A percentile compares a stretch with the other conserved stretches of the same genome.
Conservation (phyloP, 2,113 vertebrate genomes). For the Echinops telfairi region DNA sequence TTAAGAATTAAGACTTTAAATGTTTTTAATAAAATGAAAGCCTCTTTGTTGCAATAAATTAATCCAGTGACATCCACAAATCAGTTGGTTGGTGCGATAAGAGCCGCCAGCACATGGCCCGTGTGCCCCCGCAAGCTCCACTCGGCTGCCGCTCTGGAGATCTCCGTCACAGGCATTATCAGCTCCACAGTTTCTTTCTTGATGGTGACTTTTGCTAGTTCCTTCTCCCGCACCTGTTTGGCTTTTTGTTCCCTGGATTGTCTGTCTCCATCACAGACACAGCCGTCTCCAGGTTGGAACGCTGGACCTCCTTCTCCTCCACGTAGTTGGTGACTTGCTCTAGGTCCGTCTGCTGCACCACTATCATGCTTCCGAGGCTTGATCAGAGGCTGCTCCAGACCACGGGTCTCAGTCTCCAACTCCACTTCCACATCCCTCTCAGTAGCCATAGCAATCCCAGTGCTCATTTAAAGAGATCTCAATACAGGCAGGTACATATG, state of each 20-base stretch:
- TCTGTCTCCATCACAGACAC: conserved; percentile 99
- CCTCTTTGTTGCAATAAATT: conserved; percentile 83
- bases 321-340: conserved; percentile 98
- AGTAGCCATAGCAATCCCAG: conserved; percentile 89
- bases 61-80: conserved; percentile 1
- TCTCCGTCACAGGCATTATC: conserved; percentile 99
- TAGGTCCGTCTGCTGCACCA: conserved; percentile 95
- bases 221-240: conserved; percentile 98
- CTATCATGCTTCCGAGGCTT: conserved; percentile 98
- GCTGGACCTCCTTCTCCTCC: conserved; percentile 98
- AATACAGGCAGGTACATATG: too few relatives aligned
- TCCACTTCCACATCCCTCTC: conserved; percentile 96
- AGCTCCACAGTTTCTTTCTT: conserved; percentile 98
- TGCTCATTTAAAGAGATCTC: too few relatives aligned
- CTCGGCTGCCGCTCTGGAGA: conserved; percentile 92
- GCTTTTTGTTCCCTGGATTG: conserved; percentile 97
- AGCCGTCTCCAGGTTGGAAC: conserved; percentile 96
- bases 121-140: conserved; percentile 97
- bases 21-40: neutral
- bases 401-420: conserved; percentile 95
- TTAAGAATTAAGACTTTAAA: too few relatives aligned
- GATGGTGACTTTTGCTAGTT: conserved; percentile 98
- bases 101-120: conserved; percentile 97
- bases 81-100: conserved; percentile 96
- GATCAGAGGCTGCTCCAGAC: conserved; percentile 93